phyloP scores from a whole-genome alignment of 2,797 vertebrate species.

The Sebastes oblongus region DNA sequence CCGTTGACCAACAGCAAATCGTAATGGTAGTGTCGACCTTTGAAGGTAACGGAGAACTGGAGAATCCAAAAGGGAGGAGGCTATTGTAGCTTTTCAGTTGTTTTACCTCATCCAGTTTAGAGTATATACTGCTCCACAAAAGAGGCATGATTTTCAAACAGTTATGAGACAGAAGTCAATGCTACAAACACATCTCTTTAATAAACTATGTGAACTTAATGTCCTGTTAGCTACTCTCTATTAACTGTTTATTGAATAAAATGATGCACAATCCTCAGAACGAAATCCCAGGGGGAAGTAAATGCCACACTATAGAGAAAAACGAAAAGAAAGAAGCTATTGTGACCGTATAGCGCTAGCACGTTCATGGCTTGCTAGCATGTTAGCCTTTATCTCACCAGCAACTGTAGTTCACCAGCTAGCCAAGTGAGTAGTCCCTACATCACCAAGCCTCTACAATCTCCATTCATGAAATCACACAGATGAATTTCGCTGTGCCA shows the following conservation, averaged over 20 bases:
- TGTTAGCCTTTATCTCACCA: background rate
- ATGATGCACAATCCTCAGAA: background rate
- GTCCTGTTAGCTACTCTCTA: background rate
- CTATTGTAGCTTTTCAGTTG: background rate
- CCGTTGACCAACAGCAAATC: rapidly evolving
- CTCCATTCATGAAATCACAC: background rate
- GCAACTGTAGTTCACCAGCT: background rate
- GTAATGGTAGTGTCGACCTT: background rate
- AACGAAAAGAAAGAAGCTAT: background rate
- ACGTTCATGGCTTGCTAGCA: background rate
- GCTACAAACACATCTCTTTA: background rate
- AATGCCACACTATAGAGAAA: background rate
- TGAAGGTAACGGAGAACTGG: background rate
- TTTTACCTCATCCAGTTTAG: background rate
- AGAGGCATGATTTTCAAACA: background rate
- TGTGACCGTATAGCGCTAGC: background rate
- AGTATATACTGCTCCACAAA: background rate
- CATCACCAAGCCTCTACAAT: background rate
- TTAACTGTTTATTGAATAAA: background rate
- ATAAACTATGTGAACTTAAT: background rate
- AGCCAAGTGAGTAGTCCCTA: background rate
- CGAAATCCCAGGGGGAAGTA: background rate
- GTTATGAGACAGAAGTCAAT: background rate
- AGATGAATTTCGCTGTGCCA: background rate
- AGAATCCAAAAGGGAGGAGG: background rate